Evolutionary conservation across 2,113 vertebrate species (phyloP).

Genomic region (Lipophrys pholis): DNA sequence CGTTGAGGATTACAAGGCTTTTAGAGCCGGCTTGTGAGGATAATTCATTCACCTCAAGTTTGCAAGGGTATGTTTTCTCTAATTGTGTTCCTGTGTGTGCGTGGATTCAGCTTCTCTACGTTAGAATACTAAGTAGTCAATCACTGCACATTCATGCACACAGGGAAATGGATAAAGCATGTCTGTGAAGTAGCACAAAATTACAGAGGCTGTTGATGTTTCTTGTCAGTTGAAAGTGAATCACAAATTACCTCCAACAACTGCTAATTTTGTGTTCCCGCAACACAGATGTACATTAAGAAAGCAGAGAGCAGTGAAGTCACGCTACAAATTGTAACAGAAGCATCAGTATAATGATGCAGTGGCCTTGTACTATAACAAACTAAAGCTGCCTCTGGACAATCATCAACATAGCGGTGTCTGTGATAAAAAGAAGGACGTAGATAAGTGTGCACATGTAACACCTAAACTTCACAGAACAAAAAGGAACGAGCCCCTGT

Average conservation of each 20-base stretch:
- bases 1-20: slow-evolving; percentile 45
- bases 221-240: slow-evolving; percentile 46
- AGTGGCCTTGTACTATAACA: not conserved
- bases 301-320: slow-evolving; percentile 21
- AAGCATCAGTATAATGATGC: not conserved
- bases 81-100: slow-evolving; percentile 23
- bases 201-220: slow-evolving; percentile 31
- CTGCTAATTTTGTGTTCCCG: slow-evolving; percentile 33
- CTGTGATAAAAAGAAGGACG: not conserved
- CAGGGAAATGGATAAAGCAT: not conserved
- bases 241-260: slow-evolving; percentile 40
- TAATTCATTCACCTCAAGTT: slow-evolving; percentile 53
- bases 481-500: not conserved
- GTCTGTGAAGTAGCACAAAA: slow-evolving; percentile 50
- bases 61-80: slow-evolving; percentile 42
- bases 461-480: not conserved
- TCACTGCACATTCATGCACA: slow-evolving; percentile 39
- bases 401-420: not conserved
- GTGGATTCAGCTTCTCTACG: slow-evolving; percentile 22
- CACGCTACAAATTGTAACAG: not conserved
- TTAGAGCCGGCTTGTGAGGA: slow-evolving; percentile 37
- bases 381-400: slow-evolving; percentile 6
- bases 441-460: not conserved
- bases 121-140: slow-evolving; percentile 26
- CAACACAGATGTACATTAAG: slow-evolving; percentile 6